Conservation (phyloP, 2,888 invertebrate genomes). For the Meteorus cinctellus region DNA sequence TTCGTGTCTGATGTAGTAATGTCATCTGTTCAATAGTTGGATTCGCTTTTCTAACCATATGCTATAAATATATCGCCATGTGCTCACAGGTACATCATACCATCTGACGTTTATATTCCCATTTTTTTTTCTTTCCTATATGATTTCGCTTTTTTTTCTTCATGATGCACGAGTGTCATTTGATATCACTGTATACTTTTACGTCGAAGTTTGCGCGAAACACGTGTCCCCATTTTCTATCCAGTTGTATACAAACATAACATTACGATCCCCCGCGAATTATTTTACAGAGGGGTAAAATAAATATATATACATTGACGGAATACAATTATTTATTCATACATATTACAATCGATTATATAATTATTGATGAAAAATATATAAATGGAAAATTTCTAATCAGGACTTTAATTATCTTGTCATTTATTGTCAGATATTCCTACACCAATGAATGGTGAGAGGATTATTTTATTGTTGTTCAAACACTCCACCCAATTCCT, state of each 20-base stretch:
- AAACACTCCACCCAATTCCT: not conserved
- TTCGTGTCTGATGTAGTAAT: not conserved
- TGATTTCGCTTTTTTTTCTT: slow-evolving; percentile 1
- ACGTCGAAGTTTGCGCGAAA: not conserved
- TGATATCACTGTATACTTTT: not conserved
- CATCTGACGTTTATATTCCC: slow-evolving; percentile 15
- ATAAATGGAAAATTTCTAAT: too few species aligned
- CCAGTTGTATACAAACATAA: not conserved
- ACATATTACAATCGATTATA: too few species aligned
- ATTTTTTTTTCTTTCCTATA: not conserved
- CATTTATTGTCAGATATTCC: not conserved
- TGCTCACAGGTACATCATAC: slow-evolving; percentile 21
- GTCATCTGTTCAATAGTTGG: slow-evolving; percentile 28
- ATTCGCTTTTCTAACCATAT: slow-evolving; percentile 29
- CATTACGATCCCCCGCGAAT: not conserved
- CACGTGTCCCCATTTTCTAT: not conserved
- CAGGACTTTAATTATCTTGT: too few species aligned
- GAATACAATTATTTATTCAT: too few species aligned
- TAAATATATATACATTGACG: not conserved
- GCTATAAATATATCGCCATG: slow-evolving; percentile 22
- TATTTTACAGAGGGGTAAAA: not conserved
- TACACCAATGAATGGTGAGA: not conserved
- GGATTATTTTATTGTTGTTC: not conserved
- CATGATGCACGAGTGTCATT: slow-evolving; percentile 6
- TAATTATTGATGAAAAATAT: too few species aligned